Percentiles rank a stretch among this genome's conserved stretches.
These are phyloP conservation scores for Acutogordius australiensis DNA, from an alignment of 2,888 invertebrate species.

Conservation along the genomic window DNA sequence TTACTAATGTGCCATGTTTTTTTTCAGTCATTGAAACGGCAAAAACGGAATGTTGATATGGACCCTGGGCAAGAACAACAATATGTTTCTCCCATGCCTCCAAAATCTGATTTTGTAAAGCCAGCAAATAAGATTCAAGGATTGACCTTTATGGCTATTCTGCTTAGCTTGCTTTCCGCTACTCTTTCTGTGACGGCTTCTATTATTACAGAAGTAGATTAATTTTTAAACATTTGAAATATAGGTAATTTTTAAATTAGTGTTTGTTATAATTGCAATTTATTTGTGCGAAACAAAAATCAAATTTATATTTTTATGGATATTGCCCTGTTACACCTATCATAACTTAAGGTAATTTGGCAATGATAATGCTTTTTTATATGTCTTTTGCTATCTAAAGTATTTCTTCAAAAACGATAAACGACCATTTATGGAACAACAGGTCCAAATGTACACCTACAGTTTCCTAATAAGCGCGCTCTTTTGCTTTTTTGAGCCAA, in stretches of 20 bases:
- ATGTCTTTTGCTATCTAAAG: not conserved
- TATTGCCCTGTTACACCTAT: too few relatives aligned
- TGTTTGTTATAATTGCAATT: too few relatives aligned
- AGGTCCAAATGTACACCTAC: constrained; percentile 12
- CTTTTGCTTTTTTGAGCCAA: constrained; percentile 10
- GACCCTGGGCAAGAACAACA: not conserved
- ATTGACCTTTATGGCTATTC: not conserved
- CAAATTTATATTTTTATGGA: too few relatives aligned
- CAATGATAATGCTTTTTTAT: too few relatives aligned
- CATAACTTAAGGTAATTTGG: too few relatives aligned
- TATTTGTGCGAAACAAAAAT: too few relatives aligned
- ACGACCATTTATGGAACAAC: constrained; percentile 12
- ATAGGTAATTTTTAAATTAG: not conserved
- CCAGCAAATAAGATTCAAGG: not conserved
- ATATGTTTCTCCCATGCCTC: constrained; percentile 9
- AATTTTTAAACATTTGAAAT: not conserved
- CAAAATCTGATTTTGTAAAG: not conserved
- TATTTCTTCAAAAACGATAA: constrained; percentile 12
- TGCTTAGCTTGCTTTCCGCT: not conserved
- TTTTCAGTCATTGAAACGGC: too few relatives aligned
- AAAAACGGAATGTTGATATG: too few relatives aligned
- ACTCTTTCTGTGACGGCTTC: not conserved
- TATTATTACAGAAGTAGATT: not conserved
- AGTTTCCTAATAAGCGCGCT: not conserved
- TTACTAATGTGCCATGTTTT: too few relatives aligned